Base-by-base conservation (phyloP, 35 echinoderm and acorn worm genomes). In the Anneissia japonica region DNA sequence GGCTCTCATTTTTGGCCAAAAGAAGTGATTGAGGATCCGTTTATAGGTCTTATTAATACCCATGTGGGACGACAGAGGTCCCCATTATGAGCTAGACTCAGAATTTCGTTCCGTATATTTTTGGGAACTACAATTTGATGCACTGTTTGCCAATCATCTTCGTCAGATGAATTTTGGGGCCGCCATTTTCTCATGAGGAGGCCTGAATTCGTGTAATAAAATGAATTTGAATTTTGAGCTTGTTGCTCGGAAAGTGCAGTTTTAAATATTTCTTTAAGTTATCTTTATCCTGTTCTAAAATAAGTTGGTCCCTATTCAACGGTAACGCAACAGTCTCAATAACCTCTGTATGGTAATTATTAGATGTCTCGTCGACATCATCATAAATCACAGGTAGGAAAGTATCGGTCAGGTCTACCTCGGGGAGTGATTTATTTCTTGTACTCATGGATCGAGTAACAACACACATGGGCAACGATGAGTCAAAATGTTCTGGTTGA, bases 141-240 rank as follows among this genome's bases (percentile, higher is more conserved):
- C 9, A 75, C n/a, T 7, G 9, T 30, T 34, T 34, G 4, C 88
- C 77, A 90, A 29, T 90, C 84, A 32, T 94, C 81, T 74, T 90
- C 73, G 28, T 37, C 84, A 31, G 77, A 55, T 35, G 37, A 31
- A 76, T 93, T 79, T 32, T 46, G 77, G 0, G 91, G 87, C 76
- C 77, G 37, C 87, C 87, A 93, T 81, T 93, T 93, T 51, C 91
- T 34, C 87, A 93, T 89, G 5, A 93, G 56, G 32, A 89, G 35
- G 37, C 79, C 85, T 10, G 72, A 26, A 45, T 87, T 87, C 6
- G 78, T 74, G 73, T 90, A 90, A 39, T 82, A 89, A 82, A 82
- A 79, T 34, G 78, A 38, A 77, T 64, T 56, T 33, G 83, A 31
- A 38, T 78, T 31, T 31, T 56, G 46, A 34, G 41, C 31, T 46